Evolutionary conservation across 2,797 vertebrate genomes (phyloP).

Genomic region (Sphaeramia orbicularis): DNA sequence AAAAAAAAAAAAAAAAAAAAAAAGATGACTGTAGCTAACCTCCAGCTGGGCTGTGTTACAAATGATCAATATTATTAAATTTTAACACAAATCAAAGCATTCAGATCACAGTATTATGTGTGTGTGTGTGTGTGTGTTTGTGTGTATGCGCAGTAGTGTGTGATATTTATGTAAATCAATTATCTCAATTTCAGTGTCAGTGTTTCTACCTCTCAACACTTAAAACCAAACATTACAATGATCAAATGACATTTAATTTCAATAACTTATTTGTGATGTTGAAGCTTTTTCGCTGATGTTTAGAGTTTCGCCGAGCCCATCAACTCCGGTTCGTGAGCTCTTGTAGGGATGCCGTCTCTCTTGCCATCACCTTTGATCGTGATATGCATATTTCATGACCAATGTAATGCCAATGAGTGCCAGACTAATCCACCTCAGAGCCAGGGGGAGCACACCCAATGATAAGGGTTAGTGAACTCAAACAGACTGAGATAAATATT

Average conservation of each 20-base stretch:
- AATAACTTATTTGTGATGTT: slow-evolving; percentile 39
- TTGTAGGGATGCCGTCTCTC: slow-evolving; percentile 70
- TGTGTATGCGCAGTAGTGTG: not conserved
- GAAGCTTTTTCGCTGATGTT: slow-evolving; percentile 7
- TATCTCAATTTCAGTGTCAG: not conserved
- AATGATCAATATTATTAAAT: slow-evolving; percentile 60
- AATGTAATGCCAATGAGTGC: slow-evolving; percentile 84
- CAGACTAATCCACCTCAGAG: slow-evolving; percentile 78
- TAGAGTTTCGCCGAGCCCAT: slow-evolving; percentile 62
- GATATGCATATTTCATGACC: slow-evolving; percentile 86
- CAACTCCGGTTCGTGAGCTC: slow-evolving; percentile 62
- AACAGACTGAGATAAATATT: slow-evolving; percentile 83
- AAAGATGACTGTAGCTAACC: slow-evolving; percentile 52
- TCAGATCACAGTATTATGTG: slow-evolving; percentile 29
- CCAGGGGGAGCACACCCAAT: slow-evolving; percentile 73
- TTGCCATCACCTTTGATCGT: slow-evolving; percentile 80
- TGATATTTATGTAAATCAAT: slow-evolving; percentile 9
- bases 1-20: slow-evolving; percentile 49
- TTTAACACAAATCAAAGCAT: slow-evolving; percentile 46
- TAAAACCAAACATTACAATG: not conserved
- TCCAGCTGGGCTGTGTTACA: slow-evolving; percentile 52
- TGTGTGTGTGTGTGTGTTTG: too few species aligned
- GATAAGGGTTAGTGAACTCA: slow-evolving; percentile 81
- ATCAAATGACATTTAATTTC: slow-evolving; percentile 18
- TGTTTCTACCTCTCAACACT: not conserved